Percentiles rank a stretch among this genome's conserved stretches.
Conservation (phyloP, 2,888 invertebrate species). For the Notodromas monacha region DNA sequence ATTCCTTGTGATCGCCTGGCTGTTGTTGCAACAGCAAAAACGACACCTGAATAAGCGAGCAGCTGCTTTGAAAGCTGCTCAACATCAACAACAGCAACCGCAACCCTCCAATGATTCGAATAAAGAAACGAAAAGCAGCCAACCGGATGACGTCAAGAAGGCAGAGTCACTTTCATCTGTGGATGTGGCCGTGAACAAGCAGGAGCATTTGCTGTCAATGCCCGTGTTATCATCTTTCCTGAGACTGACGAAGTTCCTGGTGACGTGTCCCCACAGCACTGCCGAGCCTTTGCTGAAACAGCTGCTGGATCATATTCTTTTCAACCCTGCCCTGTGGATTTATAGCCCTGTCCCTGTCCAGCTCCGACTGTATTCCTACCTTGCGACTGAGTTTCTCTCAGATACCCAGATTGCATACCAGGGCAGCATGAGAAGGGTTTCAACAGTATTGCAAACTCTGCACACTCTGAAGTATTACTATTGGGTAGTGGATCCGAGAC, state of each 20-base stretch:
- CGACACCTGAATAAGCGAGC: constrained; percentile 19
- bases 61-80: no score
- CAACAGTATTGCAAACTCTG: constrained; percentile 85
- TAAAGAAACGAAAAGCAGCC: no score
- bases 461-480: constrained; percentile 97
- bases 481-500: constrained; percentile 83
- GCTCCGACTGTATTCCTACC: constrained; percentile 69
- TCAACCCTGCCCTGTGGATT: constrained; percentile 97
- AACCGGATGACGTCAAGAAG: no score
- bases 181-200: not conserved
- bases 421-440: constrained; percentile 76
- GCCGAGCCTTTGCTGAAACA: constrained; percentile 69
- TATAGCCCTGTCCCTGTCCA: constrained; percentile 87
- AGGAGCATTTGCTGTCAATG: constrained; percentile 62
- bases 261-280: constrained; percentile 67
- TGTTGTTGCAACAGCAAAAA: constrained; percentile 78
- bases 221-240: constrained; percentile 73
- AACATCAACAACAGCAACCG: no score
- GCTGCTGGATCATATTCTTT: constrained; percentile 91
- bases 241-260: constrained; percentile 62
- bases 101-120: not conserved
- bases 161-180: not conserved
- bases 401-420: constrained; percentile 95
- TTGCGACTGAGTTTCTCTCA: constrained; percentile 92
- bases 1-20: constrained; percentile 85